These are phyloP conservation scores for Orbicella faveolata DNA, from an alignment of 64 coral and sea anemone species.

Conservation along the genomic window DNA sequence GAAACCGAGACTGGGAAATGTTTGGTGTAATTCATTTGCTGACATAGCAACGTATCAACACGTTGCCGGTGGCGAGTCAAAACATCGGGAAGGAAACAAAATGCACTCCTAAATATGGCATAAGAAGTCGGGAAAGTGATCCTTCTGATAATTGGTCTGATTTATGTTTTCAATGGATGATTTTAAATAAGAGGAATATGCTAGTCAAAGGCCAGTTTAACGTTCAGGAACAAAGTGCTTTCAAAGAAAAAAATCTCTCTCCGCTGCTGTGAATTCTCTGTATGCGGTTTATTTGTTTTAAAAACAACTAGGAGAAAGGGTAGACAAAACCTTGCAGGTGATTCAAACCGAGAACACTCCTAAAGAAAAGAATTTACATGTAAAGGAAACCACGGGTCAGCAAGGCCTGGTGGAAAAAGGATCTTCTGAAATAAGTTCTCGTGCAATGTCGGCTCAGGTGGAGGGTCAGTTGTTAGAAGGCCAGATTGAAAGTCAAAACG, in stretches of 20 bases:
- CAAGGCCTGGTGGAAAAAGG: not conserved
- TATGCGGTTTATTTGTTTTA: constrained; percentile 20
- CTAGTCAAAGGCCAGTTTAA: not conserved
- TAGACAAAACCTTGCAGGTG: constrained; percentile 2
- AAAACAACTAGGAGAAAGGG: not conserved
- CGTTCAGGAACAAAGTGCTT: not conserved
- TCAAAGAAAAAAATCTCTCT: not conserved
- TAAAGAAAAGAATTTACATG: not conserved
- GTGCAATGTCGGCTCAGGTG: constrained; percentile 28
- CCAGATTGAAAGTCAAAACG: constrained; percentile 25
- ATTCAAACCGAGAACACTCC: not conserved
- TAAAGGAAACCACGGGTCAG: not conserved
- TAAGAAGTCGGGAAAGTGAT: not conserved
- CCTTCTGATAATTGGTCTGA: not conserved
- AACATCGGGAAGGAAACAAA: not conserved
- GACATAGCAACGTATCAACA: constrained; percentile 15
- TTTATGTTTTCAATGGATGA: not conserved
- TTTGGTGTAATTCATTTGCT: not conserved
- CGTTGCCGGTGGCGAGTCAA: not conserved
- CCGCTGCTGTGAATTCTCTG: not conserved
- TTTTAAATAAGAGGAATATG: not conserved
- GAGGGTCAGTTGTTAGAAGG: constrained; percentile 4
- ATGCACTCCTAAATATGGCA: too few relatives aligned
- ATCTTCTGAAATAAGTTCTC: not conserved
- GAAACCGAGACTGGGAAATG: not conserved